These are phyloP conservation scores for Burhinus bistriatus DNA, from an alignment of 2,113 vertebrate genomes.

Conservation along the genomic window DNA sequence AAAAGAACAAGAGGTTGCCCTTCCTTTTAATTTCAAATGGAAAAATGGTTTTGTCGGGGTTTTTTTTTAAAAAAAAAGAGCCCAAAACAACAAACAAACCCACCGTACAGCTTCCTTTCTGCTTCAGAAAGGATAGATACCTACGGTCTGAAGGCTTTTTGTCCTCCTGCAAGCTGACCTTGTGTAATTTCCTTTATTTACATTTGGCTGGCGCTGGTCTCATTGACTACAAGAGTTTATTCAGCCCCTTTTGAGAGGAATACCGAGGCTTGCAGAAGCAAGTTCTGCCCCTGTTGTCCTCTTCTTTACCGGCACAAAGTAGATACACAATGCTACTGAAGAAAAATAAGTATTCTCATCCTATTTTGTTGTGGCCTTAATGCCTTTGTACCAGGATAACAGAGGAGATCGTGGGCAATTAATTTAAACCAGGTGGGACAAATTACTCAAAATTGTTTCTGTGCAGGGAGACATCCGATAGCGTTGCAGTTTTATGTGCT, in stretches of 20 bases:
- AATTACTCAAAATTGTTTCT: not conserved
- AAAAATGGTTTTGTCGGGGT: not conserved
- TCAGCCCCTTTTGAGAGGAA: not conserved
- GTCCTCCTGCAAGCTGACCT: constrained; percentile 2
- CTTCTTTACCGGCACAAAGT: not conserved
- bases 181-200: constrained; percentile 49
- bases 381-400: not conserved
- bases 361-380: not conserved
- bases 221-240: not conserved
- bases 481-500: not conserved
- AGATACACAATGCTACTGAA: not conserved
- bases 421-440: constrained; percentile 19
- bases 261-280: not conserved
- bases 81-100: not conserved
- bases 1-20: not conserved
- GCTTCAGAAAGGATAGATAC: not conserved
- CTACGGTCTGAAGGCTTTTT: not conserved
- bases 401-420: not conserved
- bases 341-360: not conserved
- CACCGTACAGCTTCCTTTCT: not conserved
- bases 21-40: not conserved
- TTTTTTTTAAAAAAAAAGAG: not conserved
- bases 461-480: not conserved
- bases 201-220: not conserved
- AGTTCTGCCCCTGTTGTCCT: not conserved